Evolutionary conservation across 2,888 invertebrate species (phyloP).

Genomic region (Pomacea canaliculata): DNA sequence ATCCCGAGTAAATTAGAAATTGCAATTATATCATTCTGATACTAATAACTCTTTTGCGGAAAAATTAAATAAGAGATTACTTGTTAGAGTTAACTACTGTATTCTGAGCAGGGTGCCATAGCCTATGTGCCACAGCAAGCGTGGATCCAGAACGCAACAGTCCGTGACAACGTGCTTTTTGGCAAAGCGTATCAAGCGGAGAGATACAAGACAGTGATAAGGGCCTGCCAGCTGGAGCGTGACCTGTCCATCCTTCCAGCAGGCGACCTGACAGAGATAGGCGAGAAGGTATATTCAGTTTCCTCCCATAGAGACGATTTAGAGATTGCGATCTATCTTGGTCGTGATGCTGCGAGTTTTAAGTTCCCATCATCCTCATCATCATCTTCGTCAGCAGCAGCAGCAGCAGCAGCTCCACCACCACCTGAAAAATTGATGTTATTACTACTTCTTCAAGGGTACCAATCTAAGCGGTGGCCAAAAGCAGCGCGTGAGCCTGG

Average conservation of each 20-base stretch:
- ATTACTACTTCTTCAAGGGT: constrained; percentile 46
- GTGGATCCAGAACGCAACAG: constrained; percentile 96
- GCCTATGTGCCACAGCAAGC: constrained; percentile 77
- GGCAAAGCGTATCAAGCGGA: constrained; percentile 74
- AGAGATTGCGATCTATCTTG: too few relatives aligned
- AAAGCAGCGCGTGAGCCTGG: constrained; percentile 67
- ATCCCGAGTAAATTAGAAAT: too few relatives aligned
- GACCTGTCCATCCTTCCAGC: constrained; percentile 91
- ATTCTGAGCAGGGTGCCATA: constrained; percentile 65
- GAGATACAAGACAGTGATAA: constrained; percentile 76
- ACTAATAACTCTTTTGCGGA: too few relatives aligned
- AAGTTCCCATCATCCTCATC: too few relatives aligned
- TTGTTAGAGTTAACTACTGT: too few relatives aligned
- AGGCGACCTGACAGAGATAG: constrained; percentile 96
- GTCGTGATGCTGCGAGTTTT: too few relatives aligned
- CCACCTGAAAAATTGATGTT: too few relatives aligned
- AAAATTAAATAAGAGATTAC: too few relatives aligned
- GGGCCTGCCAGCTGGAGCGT: constrained; percentile 88
- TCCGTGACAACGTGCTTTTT: constrained; percentile 93
- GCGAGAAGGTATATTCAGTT: constrained; percentile 80
- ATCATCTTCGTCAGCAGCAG: too few relatives aligned
- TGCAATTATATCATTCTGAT: too few relatives aligned
- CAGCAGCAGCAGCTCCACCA: too few relatives aligned
- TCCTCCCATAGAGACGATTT: too few relatives aligned
- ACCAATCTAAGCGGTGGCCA: constrained; percentile 69